Conservation (phyloP, 23 tunicate species). For the Clavelina lepadiformis region DNA sequence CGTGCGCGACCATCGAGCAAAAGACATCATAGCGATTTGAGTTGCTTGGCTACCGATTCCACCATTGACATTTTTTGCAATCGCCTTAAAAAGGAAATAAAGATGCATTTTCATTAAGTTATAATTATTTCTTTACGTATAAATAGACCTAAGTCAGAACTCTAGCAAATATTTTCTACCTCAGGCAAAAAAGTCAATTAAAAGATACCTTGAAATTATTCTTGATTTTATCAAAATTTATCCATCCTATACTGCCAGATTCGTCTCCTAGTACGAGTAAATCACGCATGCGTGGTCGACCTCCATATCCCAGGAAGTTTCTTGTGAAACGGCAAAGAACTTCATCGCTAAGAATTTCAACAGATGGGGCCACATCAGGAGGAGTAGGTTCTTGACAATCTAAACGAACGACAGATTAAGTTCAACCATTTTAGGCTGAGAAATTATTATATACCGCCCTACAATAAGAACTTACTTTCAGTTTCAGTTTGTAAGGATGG, state of each 20-base stretch:
- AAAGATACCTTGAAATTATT: slow-evolving; percentile 57
- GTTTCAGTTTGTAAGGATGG: slow-evolving; percentile 24
- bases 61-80: slow-evolving; percentile 40
- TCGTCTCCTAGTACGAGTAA: slow-evolving; percentile 78
- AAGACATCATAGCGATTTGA: slow-evolving; percentile 90
- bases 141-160: background rate
- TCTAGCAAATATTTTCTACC: background rate
- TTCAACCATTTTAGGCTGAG: too few relatives aligned
- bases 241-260: slow-evolving; percentile 92
- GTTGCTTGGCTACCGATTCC: slow-evolving; percentile 71
- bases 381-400: slow-evolving; percentile 9
- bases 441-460: too few relatives aligned
- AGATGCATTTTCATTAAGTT: too few relatives aligned
- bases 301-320: slow-evolving; percentile 52
- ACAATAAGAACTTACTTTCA: slow-evolving; percentile 36
- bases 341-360: background rate
- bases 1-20: slow-evolving; percentile 59
- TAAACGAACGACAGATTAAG: too few relatives aligned
- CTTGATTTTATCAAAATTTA: slow-evolving; percentile 79
- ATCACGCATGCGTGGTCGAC: slow-evolving; percentile 39
- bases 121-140: background rate
- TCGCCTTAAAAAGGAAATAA: slow-evolving; percentile 27
- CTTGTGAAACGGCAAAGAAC: slow-evolving; percentile 61
- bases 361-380: too few relatives aligned
- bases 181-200: background rate